Conservation (phyloP, 37 sponge, comb jelly and placozoan genomes). For the Trichoplax adhaerens region DNA sequence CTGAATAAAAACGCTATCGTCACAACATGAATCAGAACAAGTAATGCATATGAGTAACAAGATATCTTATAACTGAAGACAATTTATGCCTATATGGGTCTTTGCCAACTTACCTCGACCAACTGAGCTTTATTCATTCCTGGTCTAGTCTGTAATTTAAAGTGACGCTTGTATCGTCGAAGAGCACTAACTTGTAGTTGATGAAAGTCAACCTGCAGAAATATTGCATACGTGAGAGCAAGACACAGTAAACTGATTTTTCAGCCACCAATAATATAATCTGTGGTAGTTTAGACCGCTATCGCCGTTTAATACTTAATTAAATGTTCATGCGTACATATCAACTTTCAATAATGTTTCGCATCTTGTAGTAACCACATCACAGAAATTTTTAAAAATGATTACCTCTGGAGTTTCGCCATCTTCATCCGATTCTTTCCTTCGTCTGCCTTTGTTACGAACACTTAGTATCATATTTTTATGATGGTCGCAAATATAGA, state of each 20-base stretch:
- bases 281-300: too few species aligned
- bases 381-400: neutral
- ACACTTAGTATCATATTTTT: constrained; percentile 30
- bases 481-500: constrained; percentile 48
- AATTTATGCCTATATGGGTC: neutral
- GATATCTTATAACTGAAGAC: constrained; percentile 1
- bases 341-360: neutral
- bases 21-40: neutral
- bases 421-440: constrained; percentile 82
- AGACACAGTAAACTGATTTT: neutral
- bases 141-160: constrained; percentile 63
- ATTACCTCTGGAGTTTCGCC: constrained; percentile 41
- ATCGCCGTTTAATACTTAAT: neutral
- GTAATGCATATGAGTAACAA: neutral
- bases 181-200: constrained; percentile 82
- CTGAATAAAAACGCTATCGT: neutral
- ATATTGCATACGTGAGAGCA: neutral
- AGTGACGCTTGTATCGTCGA: constrained; percentile 71
- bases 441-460: constrained; percentile 37
- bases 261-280: too few species aligned
- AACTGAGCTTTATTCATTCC: constrained; percentile 77
- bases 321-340: neutral
- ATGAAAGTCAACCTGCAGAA: constrained; percentile 55
- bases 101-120: constrained; percentile 44
- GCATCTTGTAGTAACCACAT: neutral